A percentile compares a stretch with the other conserved stretches of the same genome.
Conservation (phyloP, 2,113 vertebrate species). For the Cisticola juncidis region DNA sequence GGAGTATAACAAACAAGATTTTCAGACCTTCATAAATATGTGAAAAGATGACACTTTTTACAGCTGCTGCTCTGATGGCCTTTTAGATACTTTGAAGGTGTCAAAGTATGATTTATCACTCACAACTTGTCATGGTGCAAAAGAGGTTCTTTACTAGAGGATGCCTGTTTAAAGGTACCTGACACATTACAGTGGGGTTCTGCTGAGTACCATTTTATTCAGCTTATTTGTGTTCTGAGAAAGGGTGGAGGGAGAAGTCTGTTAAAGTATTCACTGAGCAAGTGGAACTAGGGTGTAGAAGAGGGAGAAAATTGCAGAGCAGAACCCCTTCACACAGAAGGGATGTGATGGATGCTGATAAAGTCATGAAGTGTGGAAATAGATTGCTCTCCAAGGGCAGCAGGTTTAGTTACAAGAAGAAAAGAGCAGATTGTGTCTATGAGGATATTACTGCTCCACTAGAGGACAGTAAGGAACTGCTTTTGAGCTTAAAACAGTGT, state of each 20-base stretch:
- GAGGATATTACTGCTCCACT: background rate
- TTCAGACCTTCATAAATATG: background rate
- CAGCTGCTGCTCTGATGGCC: background rate
- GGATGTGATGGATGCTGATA: background rate
- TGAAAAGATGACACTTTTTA: background rate
- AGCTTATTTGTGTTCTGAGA: background rate
- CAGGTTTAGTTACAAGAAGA: background rate
- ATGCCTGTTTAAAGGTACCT: background rate
- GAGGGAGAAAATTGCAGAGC: background rate
- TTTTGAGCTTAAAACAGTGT: background rate
- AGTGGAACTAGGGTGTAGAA: background rate
- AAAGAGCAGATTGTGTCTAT: background rate
- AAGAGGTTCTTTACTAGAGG: background rate
- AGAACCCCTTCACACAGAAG: background rate
- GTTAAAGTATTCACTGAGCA: background rate
- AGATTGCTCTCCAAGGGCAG: background rate
- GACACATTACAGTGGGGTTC: background rate
- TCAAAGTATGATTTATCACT: background rate
- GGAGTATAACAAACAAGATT: background rate
- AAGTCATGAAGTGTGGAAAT: background rate
- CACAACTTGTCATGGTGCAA: background rate
- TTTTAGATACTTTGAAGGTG: background rate
- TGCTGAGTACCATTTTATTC: background rate
- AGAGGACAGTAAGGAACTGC: constrained; percentile 47
- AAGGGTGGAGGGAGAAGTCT: background rate